Percentiles rank a stretch among this genome's conserved stretches.
These are phyloP conservation scores for Orthonyx spaldingii DNA, from an alignment of 2,113 vertebrate genomes.

Conservation along the genomic window DNA sequence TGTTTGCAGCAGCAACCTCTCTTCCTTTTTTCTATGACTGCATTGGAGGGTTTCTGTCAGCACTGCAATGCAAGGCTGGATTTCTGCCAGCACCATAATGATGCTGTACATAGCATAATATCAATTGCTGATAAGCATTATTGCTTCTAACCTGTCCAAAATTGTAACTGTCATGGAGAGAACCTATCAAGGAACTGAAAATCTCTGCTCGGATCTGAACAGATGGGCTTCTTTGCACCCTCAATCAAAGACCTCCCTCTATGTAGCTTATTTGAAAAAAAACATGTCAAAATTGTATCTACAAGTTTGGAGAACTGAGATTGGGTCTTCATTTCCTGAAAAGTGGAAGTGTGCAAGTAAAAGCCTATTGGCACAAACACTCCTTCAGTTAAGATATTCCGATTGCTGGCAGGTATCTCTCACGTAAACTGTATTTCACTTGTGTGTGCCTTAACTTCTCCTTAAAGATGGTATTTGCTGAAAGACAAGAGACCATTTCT, in stretches of 20 bases:
- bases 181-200: background rate
- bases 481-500: constrained; percentile 94
- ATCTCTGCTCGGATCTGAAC: background rate
- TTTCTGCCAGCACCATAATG: background rate
- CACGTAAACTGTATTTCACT: background rate
- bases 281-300: background rate
- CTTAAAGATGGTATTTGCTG: constrained; percentile 94
- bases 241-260: background rate
- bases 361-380: background rate
- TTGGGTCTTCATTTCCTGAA: background rate
- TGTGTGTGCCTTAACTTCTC: constrained; percentile 60
- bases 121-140: background rate
- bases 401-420: background rate
- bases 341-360: background rate
- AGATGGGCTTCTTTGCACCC: background rate
- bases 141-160: background rate
- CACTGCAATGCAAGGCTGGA: background rate
- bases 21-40: background rate
- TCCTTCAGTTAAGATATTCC: background rate
- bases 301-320: background rate
- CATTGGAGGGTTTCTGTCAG: background rate
- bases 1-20: background rate
- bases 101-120: background rate
- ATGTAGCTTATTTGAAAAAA: background rate
- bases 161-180: background rate